Base-by-base conservation (phyloP, 1,140 invertebrate genomes). In the Carcinoscorpius rotundicauda region DNA sequence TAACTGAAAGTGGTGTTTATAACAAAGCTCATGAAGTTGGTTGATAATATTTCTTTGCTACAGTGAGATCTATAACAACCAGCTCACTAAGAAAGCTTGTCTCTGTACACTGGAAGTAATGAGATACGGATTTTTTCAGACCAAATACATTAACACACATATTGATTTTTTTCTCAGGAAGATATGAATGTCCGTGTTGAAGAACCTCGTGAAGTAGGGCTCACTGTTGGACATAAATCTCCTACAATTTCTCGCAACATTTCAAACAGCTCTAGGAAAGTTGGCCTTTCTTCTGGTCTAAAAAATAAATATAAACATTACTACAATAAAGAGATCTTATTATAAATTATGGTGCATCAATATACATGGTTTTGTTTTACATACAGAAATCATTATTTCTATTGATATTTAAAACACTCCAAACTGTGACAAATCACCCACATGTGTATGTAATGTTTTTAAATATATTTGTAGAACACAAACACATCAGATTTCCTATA, bases 231-330 rank as follows among this genome's bases (percentile, higher is more conserved):
- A 29, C 29, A 29, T 29, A 29, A 29, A 29, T 29, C 29, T 29
- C 29, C 29, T 29, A 29, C 29, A 29, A 29, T 29, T 29, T 29
- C 29, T 29, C 29, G 29, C 60, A 72, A 63, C 58, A 68, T 61
- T 8, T 71, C 64, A 55, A 64, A 66, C 4, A 73, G 63, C 59
- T 69, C 65, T 9, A 66, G 10, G 61, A 73, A 73, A 49, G 58
- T 66, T 11, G 71, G 69, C 52, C 72, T 60, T 61, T 73, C 72
- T 64, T 73, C 72, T n/a, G 71, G 66, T 56, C 72, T 73, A 58
- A 8, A 64, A 64, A 61, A 51, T 56, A 53, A 6, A 57, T 8
- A n/a, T 9, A 29, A 53, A 51, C 48, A 61, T 48, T 9, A 29
- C 51, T 55, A 55, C 29, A 6, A 59, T 62, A 58, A 51, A 51